Evolutionary conservation across 2,888 invertebrate species (phyloP), one percentile per base, ranked within the genome.

Genomic region (Melanargia galathea): DNA sequence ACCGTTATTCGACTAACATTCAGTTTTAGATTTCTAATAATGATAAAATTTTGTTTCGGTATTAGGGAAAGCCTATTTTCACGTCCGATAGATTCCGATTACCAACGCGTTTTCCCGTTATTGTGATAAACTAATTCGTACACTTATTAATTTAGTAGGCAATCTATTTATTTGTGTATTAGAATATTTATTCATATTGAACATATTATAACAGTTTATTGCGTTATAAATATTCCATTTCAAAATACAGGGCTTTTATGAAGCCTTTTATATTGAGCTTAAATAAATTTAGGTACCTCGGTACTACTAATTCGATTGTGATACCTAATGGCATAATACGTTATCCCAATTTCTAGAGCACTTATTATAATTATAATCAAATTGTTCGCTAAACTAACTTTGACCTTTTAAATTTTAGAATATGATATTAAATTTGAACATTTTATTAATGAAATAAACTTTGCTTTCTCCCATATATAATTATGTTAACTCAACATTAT

Each of bases 21-120:
- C 61, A 70, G 69, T 71, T 70, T 70, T 69, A 70, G 72, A 73
- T 71, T 70, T 74, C 73, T 74, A 73, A 73, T 69, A 71, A 72
- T 66, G 70, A 71, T 71, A 72, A 70, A 72, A 73, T 69, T 74
- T 73, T 68, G 70, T 72, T 70, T 60, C 55, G 65, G 64, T 62
- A 71, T 71, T 70, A 65, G 62, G 65, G 62, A 45, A 69, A 66
- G 62, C 66, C 66, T 60, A 70, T 66, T 70, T 70, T 64, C 66
- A 67, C 64, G 70, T 64, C 56, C 65, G 54, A 68, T 70, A 64
- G 63, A 67, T 66, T 65, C 62, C 65, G 66, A 68, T 70, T 68
- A 66, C 63, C 51, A 43, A 57, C 63, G 20, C 59, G 60, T 60
- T 69, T 56, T 54, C 51, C 61, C 58, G 57, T 68, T 70, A 64